phyloP scores from a whole-genome alignment of 1,140 invertebrate genomes.

The Heliconius himera region DNA sequence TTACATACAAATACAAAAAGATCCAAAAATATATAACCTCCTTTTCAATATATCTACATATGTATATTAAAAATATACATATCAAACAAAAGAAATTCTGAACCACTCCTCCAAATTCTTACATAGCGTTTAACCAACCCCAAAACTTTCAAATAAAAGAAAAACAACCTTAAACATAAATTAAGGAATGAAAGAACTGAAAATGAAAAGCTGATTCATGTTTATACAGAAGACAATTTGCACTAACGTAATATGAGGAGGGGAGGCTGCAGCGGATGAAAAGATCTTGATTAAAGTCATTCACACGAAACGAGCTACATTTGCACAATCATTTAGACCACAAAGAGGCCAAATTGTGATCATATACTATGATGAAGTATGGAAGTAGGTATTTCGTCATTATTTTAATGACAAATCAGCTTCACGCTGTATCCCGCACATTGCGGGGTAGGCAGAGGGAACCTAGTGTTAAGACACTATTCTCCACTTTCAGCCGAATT shows the following conservation, averaged over 20 bases:
- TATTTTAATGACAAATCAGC: not conserved
- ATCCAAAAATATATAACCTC: too few relatives aligned
- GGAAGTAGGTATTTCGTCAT: not conserved
- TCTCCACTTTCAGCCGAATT: too few relatives aligned
- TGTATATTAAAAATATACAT: too few relatives aligned
- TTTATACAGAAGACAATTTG: conserved; percentile 40
- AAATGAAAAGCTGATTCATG: conserved; percentile 42
- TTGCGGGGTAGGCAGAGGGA: too few relatives aligned
- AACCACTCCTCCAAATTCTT: not conserved
- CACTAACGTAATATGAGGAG: conserved; percentile 35
- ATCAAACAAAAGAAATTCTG: not conserved
- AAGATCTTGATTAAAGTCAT: conserved; percentile 56
- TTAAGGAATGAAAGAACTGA: conserved; percentile 33
- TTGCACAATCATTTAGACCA: conserved; percentile 40
- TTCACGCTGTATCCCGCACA: too few relatives aligned
- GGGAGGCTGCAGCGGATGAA: conserved; percentile 37
- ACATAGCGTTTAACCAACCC: not conserved
- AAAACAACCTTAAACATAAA: not conserved
- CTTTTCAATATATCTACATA: too few relatives aligned
- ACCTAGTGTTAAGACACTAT: too few relatives aligned
- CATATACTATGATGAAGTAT: conserved; percentile 23
- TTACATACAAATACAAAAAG: too few relatives aligned
- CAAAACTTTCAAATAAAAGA: not conserved
- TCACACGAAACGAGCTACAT: conserved; percentile 53
- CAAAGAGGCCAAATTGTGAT: conserved; percentile 46